Evolutionary conservation across 30 jellyfish, hydroid and myxozoan genomes (phyloP), one percentile per base, ranked within the genome.

Genomic region (Aurelia aurita complex sp. Pacific): DNA sequence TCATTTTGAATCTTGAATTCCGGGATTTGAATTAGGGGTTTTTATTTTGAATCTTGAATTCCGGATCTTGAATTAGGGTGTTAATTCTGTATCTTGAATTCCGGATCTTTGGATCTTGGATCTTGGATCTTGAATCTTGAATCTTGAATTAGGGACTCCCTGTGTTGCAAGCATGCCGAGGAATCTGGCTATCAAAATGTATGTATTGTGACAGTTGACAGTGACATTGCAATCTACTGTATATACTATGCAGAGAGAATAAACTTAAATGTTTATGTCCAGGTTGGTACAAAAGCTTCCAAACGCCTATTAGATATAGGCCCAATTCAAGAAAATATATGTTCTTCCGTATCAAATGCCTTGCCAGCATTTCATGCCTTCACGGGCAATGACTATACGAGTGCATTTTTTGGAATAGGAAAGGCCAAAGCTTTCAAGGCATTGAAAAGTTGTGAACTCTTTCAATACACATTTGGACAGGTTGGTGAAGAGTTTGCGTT

Each of bases 171-270:
- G 38, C 95, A 85, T 67, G 95, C 95, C 1, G 89, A 66, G 34
- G 52, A 7, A 33, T 5, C 19, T 36, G 87, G 92, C 55, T 1
- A 76, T 64, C 55, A 74, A 15, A 16, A 85, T 33, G 72, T 60
- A 2, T 85, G 89, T 82, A 85, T 85, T 46, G 89, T 75, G 54
- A 85, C 95, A 10, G 95, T 85, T 46, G 89, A 85, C 89, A 85
- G 89, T 67, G 85, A 85, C 64, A 59, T 85, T 38, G 83, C 84
- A 17, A 54, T 85, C 15, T 74, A 85, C 36, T 79, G 84, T 29
- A 74, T 85, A 10, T 77, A 74, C 51, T 85, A n/a, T 61, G 19
- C 84, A 50, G 17, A 42, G 38, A 65, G 23, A 32, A 66, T 74
- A 17, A 68, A 34, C 51, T 43, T 60, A 23, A 75, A 67, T 36